Base-by-base conservation (phyloP, 2,113 vertebrate species). In the Sardina pilchardus region DNA sequence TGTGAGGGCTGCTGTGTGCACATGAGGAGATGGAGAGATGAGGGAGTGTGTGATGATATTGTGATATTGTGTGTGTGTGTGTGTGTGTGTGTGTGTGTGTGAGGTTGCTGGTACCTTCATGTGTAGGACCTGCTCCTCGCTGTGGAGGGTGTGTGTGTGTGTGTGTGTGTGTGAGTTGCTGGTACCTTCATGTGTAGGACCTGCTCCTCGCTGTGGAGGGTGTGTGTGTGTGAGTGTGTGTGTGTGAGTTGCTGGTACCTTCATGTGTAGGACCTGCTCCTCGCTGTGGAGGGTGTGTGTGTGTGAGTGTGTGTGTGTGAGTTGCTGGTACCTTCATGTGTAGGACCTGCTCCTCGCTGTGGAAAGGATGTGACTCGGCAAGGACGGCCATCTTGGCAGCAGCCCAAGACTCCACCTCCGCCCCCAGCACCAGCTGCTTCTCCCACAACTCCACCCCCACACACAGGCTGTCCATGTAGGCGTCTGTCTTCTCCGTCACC, bases 401-500 rank as follows among this genome's bases (percentile, higher is more conserved):
- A 0, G 93, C 93, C 97, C 97, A 98, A 39, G 90, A 86, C 0
- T 97, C 96, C 0, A 97, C 90, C 4, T 94, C 94, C 59, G 83
- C 92, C 8, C 96, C 97, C 39, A 97, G 89, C 85, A 92, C 90
- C 63, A 96, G 94, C 91, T 98, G 96, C 89, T 97, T 98, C 85
- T 98, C 97, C 98, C 98, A 99, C 89, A 97, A 91, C 92, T 96
- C 96, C 92, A 96, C 93, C 50, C 94, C 97, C 90, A 96, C 96
- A 87, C 89, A 93, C 39, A 99, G 92, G 93, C 97, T 98, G 87
- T 98, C 97, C 90, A 95, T 92, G 82, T 95, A 95, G 36, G 94
- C 90, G 85, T 99, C 98, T 0, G 96, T 96, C 92, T 97, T 99
- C 90, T 99, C 98, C n/a, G 96, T 97, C 90, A 99, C 92, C 98